These are phyloP conservation scores for Lithosia quadra DNA, from an alignment of 2,888 invertebrate species.

Conservation along the genomic window DNA sequence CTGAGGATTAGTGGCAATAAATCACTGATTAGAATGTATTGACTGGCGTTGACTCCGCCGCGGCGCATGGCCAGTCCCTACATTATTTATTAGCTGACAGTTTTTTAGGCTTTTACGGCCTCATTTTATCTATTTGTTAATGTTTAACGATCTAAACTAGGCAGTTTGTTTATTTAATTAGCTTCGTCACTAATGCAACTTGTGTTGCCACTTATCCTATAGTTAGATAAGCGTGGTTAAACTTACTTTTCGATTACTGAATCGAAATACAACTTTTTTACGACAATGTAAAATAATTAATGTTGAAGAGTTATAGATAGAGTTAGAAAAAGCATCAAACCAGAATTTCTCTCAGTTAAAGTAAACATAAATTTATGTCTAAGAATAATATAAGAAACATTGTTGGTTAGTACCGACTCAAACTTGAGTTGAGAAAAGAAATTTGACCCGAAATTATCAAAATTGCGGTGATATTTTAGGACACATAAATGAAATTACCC, in stretches of 20 bases:
- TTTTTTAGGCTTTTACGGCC: slow-evolving; percentile 77
- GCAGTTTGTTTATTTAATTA: slow-evolving; percentile 76
- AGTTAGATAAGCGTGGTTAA: slow-evolving; percentile 55
- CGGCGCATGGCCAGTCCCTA: slow-evolving; percentile 70
- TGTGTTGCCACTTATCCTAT: slow-evolving; percentile 61
- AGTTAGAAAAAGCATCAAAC: not conserved
- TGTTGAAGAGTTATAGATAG: not conserved
- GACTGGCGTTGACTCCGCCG: slow-evolving; percentile 83
- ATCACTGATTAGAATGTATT: slow-evolving; percentile 87
- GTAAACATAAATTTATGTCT: not conserved
- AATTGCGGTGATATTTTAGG: not conserved
- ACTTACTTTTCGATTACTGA: slow-evolving; percentile 59
- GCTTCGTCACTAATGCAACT: slow-evolving; percentile 66
- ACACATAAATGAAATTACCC: not conserved
- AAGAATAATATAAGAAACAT: not conserved
- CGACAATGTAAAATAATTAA: not conserved
- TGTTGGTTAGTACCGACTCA: not conserved
- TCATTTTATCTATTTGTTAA: slow-evolving; percentile 76
- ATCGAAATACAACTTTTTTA: not conserved
- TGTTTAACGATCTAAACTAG: slow-evolving; percentile 68
- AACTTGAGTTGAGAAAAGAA: not conserved
- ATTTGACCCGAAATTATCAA: no score
- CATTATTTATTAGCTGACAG: slow-evolving; percentile 77
- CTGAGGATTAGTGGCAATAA: slow-evolving; percentile 86
- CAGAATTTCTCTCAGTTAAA: not conserved